Evolutionary conservation across 2,888 invertebrate genomes (phyloP), one percentile per base, ranked within the genome.

Genomic region (Mythimna ferrago): DNA sequence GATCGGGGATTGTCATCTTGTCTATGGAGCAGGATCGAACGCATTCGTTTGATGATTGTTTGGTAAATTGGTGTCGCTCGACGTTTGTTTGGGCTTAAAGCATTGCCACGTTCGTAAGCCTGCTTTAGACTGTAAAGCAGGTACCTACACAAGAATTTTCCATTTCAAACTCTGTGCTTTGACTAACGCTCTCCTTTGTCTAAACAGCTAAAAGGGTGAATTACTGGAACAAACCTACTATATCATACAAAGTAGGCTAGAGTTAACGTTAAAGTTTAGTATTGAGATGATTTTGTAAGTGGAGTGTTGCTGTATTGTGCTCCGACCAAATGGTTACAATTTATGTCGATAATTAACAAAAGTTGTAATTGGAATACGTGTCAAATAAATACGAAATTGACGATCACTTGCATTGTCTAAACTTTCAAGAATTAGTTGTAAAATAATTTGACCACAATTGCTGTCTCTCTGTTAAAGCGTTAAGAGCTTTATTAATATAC

Each of bases 1-100:
- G 54, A 61, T 56, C n/a, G 41, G 21, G 48, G 54, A 76, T 72
- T 58, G 58, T 78, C 58, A 60, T 64, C 38, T 78, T 60, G 21
- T 35, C 48, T 54, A 78, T 58, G 51, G 54, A 79, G 32, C 54
- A 48, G 74, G 10, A 63, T 66, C 35, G 64, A 56, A 72, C 48
- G 72, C 64, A 72, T 65, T 72, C 64, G 61, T 73, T 79, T 56
- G 65, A 60, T 51, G 66, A 16, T 72, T 76, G 64, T 65, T 78
- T 65, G 65, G 56, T 60, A 56, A 71, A 76, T 74, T 64, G 54
- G 41, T 57, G 57, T 35, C 35, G 69, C 26, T 70, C 11, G 26
- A 26, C 21, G 64, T 65, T 68, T 68, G 60, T 80, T 64, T 57
- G 11, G 16, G 16, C 19, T 21, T 32, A 80, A 79, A 79, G 48